Conservation (phyloP, 2,888 invertebrate species). For the Stegana nigrithorax region DNA sequence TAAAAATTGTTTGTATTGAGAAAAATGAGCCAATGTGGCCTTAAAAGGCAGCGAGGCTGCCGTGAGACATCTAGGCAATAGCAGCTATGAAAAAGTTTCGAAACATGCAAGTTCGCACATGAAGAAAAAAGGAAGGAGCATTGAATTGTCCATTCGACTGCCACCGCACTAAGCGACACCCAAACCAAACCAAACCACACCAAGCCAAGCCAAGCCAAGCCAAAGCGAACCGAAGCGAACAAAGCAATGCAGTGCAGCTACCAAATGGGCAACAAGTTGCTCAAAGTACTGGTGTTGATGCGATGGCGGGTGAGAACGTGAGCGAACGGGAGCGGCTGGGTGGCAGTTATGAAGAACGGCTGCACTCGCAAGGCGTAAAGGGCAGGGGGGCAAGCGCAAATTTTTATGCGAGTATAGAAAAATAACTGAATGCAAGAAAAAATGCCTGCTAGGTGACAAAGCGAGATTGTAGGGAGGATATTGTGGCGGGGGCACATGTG, state of each 20-base stretch:
- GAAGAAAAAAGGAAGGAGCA: constrained; percentile 47
- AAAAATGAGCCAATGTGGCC: constrained; percentile 56
- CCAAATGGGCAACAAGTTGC: constrained; percentile 50
- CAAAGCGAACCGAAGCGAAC: constrained; percentile 6
- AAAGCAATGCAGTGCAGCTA: constrained; percentile 47
- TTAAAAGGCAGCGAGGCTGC: constrained; percentile 39
- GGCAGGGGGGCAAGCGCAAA: too few relatives aligned
- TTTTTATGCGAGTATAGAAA: background rate
- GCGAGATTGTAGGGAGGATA: background rate
- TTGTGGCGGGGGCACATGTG: constrained; percentile 7
- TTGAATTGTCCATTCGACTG: constrained; percentile 47
- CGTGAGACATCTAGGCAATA: background rate
- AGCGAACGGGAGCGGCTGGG: background rate
- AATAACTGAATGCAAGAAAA: background rate
- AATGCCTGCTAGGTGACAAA: background rate
- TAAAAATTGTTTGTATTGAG: constrained; percentile 32
- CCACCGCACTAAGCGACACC: constrained; percentile 10
- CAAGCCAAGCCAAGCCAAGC: too few relatives aligned
- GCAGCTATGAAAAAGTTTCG: constrained; percentile 39
- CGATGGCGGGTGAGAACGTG: constrained; percentile 17
- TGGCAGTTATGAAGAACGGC: constrained; percentile 43
- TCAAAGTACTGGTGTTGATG: constrained; percentile 26
- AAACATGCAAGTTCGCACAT: constrained; percentile 54
- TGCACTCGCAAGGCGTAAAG: background rate
- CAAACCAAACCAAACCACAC: constrained; percentile 4